Evolutionary conservation across 2,113 vertebrate genomes (phyloP).

Genomic region (Megaceryle torquata): DNA sequence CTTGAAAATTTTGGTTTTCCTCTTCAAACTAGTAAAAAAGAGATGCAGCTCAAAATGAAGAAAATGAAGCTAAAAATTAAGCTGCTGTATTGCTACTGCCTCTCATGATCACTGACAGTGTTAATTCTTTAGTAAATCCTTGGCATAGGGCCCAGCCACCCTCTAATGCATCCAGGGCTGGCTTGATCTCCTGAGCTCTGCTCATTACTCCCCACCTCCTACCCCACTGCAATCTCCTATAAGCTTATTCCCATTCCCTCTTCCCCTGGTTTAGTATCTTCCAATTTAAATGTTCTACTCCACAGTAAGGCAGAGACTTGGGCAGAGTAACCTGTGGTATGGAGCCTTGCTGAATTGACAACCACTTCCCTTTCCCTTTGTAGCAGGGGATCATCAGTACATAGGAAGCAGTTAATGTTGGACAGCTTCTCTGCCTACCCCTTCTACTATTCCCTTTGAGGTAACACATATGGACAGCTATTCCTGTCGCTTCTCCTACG

Average conservation of each 20-base stretch:
- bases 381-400: background rate
- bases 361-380: background rate
- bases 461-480: rapidly evolving
- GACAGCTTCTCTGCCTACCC: background rate
- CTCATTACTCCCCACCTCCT: background rate
- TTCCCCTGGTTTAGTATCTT: background rate
- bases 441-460: rapidly evolving
- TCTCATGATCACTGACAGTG: background rate
- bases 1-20: background rate
- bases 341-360: background rate
- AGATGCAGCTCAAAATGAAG: background rate
- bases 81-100: background rate
- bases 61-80: background rate
- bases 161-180: background rate
- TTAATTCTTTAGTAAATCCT: background rate
- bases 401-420: background rate
- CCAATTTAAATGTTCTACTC: background rate
- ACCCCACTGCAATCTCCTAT: rapidly evolving
- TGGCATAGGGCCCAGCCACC: background rate
- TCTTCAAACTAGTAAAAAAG: background rate
- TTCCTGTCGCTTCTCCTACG: background rate
- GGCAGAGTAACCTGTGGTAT: background rate
- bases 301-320: background rate
- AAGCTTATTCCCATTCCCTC: background rate
- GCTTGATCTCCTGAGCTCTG: background rate